Evolutionary conservation across 2,888 invertebrate genomes (phyloP), one percentile per base, ranked within the genome.

Genomic region (Torymus auratus): DNA sequence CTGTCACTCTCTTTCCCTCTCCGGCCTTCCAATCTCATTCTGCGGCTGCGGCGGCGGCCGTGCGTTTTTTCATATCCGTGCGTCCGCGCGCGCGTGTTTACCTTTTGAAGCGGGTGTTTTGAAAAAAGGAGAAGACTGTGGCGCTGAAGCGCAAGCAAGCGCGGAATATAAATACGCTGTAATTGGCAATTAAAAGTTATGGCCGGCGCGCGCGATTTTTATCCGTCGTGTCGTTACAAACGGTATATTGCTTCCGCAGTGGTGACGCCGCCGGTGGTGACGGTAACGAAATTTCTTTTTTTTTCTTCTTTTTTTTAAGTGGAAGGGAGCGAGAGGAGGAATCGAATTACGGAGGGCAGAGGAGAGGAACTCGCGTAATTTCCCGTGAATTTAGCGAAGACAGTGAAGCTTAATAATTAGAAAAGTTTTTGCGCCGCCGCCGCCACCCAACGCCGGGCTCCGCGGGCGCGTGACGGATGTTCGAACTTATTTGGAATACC

Each of bases 141-240:
- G 68, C 52, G 62, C 20, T 50, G 58, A 23, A 28, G 28, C 28
- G 28, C 28, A 28, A 28, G 28, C 28, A 28, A 28, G 58, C 61
- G 68, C 58, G 55, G 61, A 76, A 76, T 76, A 80, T 72, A 72
- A 80, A 76, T 76, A 80, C 73, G 61, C 71, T 64, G 71, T 80
- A 80, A 80, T 80, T 80, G 80, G 80, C 80, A 80, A 80, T 80
- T 80, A 80, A 76, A 80, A 80, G 80, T 80, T 80, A 80, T 68
- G 65, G 69, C 41, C 56, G 60, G 15, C 61, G 41, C 61, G 41
- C 55, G 72, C 50, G 76, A 80, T 76, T 80, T 76, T 80, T 80
- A 76, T 76, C 80, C 71, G 50, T 20, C 53, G 17, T 7, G 60
- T 15, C 65, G 71, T 75, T 69, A 64, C 70, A 62, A 56, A 50